Conservation (phyloP, 2,797 vertebrate genomes). For the Uromys caudimaculatus region DNA sequence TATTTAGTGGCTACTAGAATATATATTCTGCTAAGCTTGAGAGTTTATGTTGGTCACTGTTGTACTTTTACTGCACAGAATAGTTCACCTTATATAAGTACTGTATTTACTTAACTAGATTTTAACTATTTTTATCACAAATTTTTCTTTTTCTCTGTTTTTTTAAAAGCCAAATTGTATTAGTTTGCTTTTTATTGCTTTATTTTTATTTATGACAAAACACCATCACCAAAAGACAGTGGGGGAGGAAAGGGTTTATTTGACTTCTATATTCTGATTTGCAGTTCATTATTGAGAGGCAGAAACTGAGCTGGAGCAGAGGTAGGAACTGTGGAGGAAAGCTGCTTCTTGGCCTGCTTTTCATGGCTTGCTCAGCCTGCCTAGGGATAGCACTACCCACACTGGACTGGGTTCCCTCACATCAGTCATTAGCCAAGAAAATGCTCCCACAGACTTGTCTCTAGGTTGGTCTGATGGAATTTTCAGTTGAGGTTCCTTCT, state of each 20-base stretch:
- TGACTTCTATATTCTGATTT: neutral
- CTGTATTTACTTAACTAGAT: neutral
- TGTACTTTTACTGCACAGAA: neutral
- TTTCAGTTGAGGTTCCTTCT: neutral
- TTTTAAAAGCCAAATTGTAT: neutral
- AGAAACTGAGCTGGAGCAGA: neutral
- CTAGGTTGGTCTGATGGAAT: neutral
- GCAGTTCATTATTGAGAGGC: neutral
- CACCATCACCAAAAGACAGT: neutral
- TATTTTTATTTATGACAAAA: neutral
- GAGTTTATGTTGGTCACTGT: constrained; percentile 29
- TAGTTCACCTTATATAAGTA: neutral
- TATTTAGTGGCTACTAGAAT: neutral
- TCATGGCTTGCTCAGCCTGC: neutral
- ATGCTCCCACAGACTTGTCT: neutral
- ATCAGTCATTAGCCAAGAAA: neutral
- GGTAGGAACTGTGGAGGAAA: neutral
- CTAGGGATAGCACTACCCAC: neutral
- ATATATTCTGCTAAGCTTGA: neutral
- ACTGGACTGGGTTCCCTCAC: neutral
- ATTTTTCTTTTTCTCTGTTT: neutral
- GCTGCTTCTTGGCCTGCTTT: neutral
- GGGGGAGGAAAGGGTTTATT: neutral
- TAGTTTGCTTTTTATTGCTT: neutral
- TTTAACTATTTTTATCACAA: neutral